phyloP scores from a whole-genome alignment of 2,888 invertebrate genomes.

The Epinotia nisella region DNA sequence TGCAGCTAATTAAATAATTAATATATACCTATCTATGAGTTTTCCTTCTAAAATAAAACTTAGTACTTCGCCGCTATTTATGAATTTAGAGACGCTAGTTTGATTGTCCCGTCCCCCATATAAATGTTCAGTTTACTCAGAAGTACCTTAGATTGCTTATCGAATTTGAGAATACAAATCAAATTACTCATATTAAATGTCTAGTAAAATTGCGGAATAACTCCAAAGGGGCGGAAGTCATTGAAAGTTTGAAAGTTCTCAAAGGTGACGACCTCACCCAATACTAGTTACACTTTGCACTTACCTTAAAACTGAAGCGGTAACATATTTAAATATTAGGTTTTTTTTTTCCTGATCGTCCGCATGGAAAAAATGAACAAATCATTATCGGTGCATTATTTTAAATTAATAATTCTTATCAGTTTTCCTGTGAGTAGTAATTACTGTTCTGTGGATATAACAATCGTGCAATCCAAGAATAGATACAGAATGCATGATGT shows the following conservation, averaged over 20 bases:
- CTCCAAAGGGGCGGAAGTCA: background rate
- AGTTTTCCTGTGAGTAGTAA: background rate
- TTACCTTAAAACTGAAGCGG: background rate
- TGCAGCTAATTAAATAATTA: too few relatives aligned
- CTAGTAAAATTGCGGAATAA: slow-evolving; percentile 4
- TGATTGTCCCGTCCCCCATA: too few relatives aligned
- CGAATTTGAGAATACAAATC: background rate
- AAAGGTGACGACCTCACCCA: background rate
- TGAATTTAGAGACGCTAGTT: too few relatives aligned
- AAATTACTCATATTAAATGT: slow-evolving; percentile 2
- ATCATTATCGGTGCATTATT: background rate
- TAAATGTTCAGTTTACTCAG: too few relatives aligned
- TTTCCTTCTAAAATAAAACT: background rate
- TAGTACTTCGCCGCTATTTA: too few relatives aligned
- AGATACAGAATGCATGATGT: background rate
- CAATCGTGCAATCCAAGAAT: background rate
- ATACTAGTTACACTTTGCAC: background rate
- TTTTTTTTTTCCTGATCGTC: background rate
- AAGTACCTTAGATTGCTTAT: background rate
- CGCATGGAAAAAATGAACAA: background rate
- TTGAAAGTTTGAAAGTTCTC: background rate
- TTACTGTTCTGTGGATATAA: background rate
- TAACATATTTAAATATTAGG: slow-evolving; percentile 1
- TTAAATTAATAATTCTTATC: background rate
- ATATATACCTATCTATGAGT: too few relatives aligned